Base-by-base conservation (phyloP, 2,888 invertebrate genomes). In the Callyntrura sp. region DNA sequence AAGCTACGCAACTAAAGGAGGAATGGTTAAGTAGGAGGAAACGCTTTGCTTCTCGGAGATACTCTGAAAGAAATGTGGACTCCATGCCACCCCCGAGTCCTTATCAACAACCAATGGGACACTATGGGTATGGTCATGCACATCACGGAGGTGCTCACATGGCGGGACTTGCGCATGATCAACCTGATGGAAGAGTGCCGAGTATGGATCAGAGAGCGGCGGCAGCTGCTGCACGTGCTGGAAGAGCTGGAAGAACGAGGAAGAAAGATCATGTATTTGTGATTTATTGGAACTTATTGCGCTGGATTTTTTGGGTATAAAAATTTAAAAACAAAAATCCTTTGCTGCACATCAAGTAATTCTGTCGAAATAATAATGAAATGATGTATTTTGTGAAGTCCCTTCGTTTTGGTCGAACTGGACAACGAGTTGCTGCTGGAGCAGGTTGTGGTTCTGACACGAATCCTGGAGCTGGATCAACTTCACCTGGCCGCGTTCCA, bases 201-300 rank as follows among this genome's bases (percentile, higher is more conserved):
- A 70, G 88, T 8, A 55, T 92, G 76, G 93, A 93, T 85, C 92
- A 88, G 60, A 88, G 92, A 48, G 83, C 90, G 11, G 85, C 88
- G 25, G 88, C 76, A 5, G 85, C 91, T 12, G 57, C 86, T n/a
- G 88, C 82, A 2, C 79, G 90, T 11, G 82, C 89, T 45, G 88
- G 90, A 14, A 76, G 92, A 62, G 90, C 89, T 70, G 84, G 93
- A 70, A 83, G 93, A 68, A 93, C 93, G n/a, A 92, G 93, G 62
- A 93, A 93, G 81, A 93, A 93, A 90, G 93, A 93, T 89, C 92
- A 93, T 91, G 92, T 93, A n/a, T 91, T 93, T 87, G 92, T 93
- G 62, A 91, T 93, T 79, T 93, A 93, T 90, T 93, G 93, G 93
- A 93, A 93, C 90, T 83, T 93, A 25, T 78, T 93, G 65, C 91